Conservation (phyloP, 2,888 invertebrate genomes). For the Argyresthia albistria region DNA sequence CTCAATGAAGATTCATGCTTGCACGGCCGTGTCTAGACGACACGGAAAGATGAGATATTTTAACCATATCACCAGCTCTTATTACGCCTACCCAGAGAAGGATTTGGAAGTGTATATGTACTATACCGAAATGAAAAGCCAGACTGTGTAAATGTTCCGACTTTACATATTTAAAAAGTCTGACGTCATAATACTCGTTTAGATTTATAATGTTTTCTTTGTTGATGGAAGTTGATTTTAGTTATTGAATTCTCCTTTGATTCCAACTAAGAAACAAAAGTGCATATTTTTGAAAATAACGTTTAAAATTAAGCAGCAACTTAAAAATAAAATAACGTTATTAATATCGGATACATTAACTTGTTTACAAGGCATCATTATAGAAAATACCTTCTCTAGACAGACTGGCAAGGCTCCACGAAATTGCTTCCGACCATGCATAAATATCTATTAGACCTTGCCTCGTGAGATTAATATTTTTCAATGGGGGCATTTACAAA, state of each 20-base stretch:
- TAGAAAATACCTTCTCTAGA: conserved; percentile 27
- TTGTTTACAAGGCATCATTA: conserved; percentile 38
- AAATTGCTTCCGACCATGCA: conserved; percentile 62
- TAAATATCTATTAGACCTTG: conserved; percentile 64
- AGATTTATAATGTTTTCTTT: not conserved
- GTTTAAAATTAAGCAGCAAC: no score
- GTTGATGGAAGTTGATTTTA: no score
- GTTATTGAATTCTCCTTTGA: no score
- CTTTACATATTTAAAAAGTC: conserved; percentile 12
- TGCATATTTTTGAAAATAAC: no score
- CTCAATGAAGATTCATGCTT: conserved; percentile 39
- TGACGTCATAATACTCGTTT: not conserved
- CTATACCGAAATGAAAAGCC: conserved; percentile 1
- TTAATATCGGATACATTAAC: conserved; percentile 27
- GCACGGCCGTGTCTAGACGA: conserved; percentile 25
- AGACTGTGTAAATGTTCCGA: conserved; percentile 13
- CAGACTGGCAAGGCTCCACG: conserved; percentile 30
- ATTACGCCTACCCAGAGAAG: not conserved
- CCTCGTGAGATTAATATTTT: conserved; percentile 62
- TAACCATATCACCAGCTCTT: not conserved
- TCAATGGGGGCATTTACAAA: conserved; percentile 40
- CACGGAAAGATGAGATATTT: conserved; percentile 5
- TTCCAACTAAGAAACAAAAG: no score
- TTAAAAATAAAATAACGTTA: not conserved
- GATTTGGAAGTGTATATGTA: not conserved